Percentiles rank a stretch among this genome's conserved stretches.
Evolutionary conservation across 2,113 vertebrate genomes (phyloP).

Genomic region (Psittacula cyanocephala): DNA sequence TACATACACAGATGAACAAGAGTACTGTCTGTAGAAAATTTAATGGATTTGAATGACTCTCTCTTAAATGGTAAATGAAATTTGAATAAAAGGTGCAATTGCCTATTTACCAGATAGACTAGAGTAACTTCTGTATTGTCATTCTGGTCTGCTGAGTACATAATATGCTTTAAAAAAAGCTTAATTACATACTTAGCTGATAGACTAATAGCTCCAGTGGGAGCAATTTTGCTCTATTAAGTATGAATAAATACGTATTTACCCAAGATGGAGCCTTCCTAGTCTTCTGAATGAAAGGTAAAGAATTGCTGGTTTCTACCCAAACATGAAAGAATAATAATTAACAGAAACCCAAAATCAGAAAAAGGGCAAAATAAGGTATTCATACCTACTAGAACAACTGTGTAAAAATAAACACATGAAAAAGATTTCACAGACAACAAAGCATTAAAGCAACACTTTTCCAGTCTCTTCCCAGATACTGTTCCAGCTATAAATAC

Average conservation of each 20-base stretch:
- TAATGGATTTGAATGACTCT: neutral
- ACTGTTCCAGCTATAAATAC: neutral
- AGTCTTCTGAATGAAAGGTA: neutral
- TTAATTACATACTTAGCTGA: conserved; percentile 42
- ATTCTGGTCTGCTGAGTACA: conserved; percentile 24
- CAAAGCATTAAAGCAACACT: neutral
- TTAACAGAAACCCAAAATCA: neutral
- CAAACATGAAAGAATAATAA: neutral
- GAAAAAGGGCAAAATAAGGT: neutral
- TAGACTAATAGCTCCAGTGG: conserved; percentile 20
- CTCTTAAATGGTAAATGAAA: conserved; percentile 8
- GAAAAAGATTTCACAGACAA: neutral
- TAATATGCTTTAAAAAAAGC: conserved; percentile 26
- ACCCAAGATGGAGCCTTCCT: neutral
- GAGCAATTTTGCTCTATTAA: conserved; percentile 25
- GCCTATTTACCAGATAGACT: conserved; percentile 1
- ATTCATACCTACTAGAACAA: neutral
- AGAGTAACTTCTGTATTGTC: conserved; percentile 15
- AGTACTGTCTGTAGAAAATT: neutral
- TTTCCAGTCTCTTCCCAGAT: neutral
- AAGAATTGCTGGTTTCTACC: neutral
- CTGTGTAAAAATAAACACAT: neutral
- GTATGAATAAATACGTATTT: conserved; percentile 50
- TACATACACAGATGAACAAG: neutral
- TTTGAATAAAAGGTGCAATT: conserved; percentile 28